Evolutionary conservation across 2,888 invertebrate species (phyloP).

Genomic region (Agriotes lineatus): DNA sequence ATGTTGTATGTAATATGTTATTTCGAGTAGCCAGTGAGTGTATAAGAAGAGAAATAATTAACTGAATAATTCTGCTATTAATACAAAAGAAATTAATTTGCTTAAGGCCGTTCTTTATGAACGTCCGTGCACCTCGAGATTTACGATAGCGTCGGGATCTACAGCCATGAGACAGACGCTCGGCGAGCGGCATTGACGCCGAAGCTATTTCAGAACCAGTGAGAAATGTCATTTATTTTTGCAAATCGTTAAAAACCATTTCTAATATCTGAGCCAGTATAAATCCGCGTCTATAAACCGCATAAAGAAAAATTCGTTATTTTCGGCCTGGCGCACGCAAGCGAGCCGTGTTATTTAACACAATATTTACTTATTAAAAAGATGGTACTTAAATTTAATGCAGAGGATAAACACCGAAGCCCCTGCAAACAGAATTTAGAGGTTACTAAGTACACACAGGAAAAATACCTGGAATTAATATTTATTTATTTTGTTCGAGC

Average conservation of each 20-base stretch:
- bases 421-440: not conserved
- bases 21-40: not conserved
- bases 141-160: not conserved
- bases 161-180: conserved; percentile 20
- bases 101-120: not conserved
- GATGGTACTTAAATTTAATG: conserved; percentile 15
- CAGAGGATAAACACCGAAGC: not conserved
- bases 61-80: not conserved
- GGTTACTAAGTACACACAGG: not conserved
- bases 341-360: not conserved
- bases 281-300: conserved; percentile 20
- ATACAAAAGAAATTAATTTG: conserved; percentile 8
- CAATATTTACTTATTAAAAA: conserved; percentile 18
- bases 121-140: not conserved
- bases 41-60: not conserved
- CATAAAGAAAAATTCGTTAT: conserved; percentile 17
- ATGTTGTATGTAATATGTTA: too few species aligned
- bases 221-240: conserved; percentile 31
- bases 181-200: conserved; percentile 24
- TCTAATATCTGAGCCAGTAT: conserved; percentile 25
- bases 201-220: conserved; percentile 24
- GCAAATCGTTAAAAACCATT: conserved; percentile 25
- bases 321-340: conserved; percentile 8
- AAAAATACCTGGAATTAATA: conserved; percentile 12
- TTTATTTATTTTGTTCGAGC: not conserved